Evolutionary conservation across 2,113 vertebrate genomes (phyloP).

Genomic region (Leucopsar rothschildi): DNA sequence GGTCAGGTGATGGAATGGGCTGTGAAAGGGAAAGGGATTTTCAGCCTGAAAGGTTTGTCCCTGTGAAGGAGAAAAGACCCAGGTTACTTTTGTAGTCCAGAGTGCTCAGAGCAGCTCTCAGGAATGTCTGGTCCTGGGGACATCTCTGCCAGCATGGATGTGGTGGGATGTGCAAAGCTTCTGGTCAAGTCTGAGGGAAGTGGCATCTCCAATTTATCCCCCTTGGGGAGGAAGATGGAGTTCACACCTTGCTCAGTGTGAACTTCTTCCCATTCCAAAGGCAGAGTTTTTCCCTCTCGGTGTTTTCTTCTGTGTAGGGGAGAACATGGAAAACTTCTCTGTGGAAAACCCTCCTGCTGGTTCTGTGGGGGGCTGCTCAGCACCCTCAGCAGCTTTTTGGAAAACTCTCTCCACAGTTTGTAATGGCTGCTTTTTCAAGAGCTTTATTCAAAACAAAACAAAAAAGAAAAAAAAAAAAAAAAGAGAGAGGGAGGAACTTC

Average conservation of each 20-base stretch:
- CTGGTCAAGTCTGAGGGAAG: background rate
- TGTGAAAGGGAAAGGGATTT: background rate
- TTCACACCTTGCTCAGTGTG: background rate
- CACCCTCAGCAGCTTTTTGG: background rate
- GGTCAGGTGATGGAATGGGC: background rate
- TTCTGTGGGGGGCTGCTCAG: background rate
- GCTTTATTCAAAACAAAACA: background rate
- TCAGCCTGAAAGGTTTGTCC: background rate
- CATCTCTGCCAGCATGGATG: background rate
- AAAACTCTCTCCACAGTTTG: background rate
- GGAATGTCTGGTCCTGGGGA: background rate
- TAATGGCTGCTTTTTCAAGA: background rate
- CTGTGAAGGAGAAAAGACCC: accelerated
- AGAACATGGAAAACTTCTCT: background rate
- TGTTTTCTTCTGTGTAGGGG: background rate
- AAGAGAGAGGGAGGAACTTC: background rate
- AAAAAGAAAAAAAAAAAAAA: no score
- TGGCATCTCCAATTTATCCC: background rate
- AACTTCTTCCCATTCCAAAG: background rate
- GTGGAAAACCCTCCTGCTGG: background rate
- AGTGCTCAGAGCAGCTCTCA: background rate
- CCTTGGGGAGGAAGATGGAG: background rate
- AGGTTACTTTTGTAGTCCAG: background rate
- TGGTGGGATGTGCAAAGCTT: background rate
- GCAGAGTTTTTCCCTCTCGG: background rate